Conservation (phyloP, 2,888 invertebrate species). For the Drosophila niveifrons region DNA sequence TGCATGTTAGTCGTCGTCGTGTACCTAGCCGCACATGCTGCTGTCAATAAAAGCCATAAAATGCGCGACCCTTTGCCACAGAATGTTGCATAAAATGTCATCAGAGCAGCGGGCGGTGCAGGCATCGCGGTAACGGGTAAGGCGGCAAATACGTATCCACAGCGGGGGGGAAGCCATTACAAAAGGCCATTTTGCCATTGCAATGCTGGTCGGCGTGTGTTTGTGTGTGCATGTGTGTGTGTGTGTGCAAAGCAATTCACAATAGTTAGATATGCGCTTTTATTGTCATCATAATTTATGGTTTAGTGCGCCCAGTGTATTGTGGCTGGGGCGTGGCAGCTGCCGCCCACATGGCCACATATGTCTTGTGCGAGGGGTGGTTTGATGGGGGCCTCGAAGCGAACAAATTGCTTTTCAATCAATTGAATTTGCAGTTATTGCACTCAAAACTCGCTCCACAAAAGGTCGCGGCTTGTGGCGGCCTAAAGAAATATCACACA, state of each 20-base stretch:
- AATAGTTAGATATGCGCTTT: constrained; percentile 66
- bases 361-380: constrained; percentile 45
- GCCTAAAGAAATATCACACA: constrained; percentile 63
- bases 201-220: constrained; percentile 14
- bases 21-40: constrained; percentile 13
- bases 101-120: constrained; percentile 38
- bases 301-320: constrained; percentile 59
- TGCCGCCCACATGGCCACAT: constrained; percentile 44
- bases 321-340: constrained; percentile 42
- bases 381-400: constrained; percentile 9
- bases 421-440: constrained; percentile 78
- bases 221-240: constrained; percentile 25
- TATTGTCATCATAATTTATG: constrained; percentile 72
- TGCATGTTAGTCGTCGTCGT: constrained; percentile 3
- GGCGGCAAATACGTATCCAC: constrained; percentile 52
- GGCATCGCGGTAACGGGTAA: constrained; percentile 21
- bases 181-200: constrained; percentile 49
- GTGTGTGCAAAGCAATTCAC: constrained; percentile 48
- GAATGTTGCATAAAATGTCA: constrained; percentile 67
- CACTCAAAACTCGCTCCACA: constrained; percentile 64
- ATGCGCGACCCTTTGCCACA: constrained; percentile 50
- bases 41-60: constrained; percentile 58
- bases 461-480: constrained; percentile 51
- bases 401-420: constrained; percentile 79
- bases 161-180: constrained; percentile 42